These are phyloP conservation scores for Hecatera dysodea DNA, from an alignment of 2,888 invertebrate species.

Conservation along the genomic window DNA sequence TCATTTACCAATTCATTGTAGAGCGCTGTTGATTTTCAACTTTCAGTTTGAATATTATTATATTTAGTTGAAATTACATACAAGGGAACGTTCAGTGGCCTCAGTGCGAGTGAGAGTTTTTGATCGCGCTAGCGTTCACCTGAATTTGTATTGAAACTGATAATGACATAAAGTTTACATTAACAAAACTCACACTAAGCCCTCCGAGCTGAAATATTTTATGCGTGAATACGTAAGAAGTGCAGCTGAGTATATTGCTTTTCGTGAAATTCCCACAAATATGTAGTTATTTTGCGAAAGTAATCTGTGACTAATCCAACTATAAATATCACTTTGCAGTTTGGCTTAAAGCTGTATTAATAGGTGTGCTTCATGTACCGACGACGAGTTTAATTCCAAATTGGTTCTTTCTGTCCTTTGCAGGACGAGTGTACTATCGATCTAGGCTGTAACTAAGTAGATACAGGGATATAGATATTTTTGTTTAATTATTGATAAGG, in stretches of 20 bases:
- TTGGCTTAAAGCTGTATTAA: slow-evolving; percentile 22
- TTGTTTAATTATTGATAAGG: too few relatives aligned
- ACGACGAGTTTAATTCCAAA: background rate
- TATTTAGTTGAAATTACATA: slow-evolving; percentile 3
- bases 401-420: background rate
- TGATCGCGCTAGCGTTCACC: too few relatives aligned
- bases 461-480: too few relatives aligned
- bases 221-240: slow-evolving; percentile 7
- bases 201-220: slow-evolving; percentile 5
- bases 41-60: background rate
- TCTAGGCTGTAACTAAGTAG: background rate
- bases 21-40: background rate
- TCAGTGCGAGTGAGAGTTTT: too few relatives aligned
- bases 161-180: too few relatives aligned
- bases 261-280: slow-evolving; percentile 17
- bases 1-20: slow-evolving; percentile 25
- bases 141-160: too few relatives aligned
- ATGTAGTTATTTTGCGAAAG: slow-evolving; percentile 10
- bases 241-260: slow-evolving; percentile 1
- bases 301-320: slow-evolving; percentile 11
- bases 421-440: background rate
- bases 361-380: background rate
- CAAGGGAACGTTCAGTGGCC: background rate
- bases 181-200: too few relatives aligned
- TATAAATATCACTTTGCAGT: slow-evolving; percentile 36